These are phyloP conservation scores for Diabrotica virgifera DNA, from an alignment of 1,140 invertebrate genomes.

Conservation along the genomic window DNA sequence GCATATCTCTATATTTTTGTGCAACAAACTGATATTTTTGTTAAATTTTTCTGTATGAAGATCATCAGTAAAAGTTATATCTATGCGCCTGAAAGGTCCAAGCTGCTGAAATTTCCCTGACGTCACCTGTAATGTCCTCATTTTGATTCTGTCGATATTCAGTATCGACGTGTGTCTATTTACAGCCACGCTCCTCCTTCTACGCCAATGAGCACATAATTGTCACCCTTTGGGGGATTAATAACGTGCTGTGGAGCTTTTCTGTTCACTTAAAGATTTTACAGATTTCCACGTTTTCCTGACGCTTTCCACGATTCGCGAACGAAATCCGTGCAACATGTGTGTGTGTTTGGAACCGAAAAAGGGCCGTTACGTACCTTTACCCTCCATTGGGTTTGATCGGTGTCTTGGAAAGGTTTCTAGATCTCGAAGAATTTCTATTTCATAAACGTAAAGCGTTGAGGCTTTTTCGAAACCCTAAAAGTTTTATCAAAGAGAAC, in stretches of 20 bases:
- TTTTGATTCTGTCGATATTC: not conserved
- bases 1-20: too few relatives aligned
- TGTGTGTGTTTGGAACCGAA: not conserved
- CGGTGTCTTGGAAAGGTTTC: not conserved
- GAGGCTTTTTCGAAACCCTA: not conserved
- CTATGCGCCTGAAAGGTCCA: not conserved
- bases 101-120: not conserved
- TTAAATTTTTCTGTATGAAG: too few relatives aligned
- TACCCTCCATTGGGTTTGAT: not conserved
- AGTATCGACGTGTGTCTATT: slow-evolving; percentile 2
- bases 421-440: not conserved
- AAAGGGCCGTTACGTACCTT: not conserved
- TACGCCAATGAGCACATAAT: slow-evolving; percentile 2
- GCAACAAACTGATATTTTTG: too few relatives aligned
- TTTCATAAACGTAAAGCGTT: not conserved
- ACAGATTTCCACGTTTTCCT: not conserved
- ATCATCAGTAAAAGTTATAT: too few relatives aligned
- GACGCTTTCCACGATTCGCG: not conserved
- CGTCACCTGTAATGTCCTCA: not conserved
- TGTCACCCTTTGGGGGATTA: slow-evolving; percentile 1
- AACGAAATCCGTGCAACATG: not conserved
- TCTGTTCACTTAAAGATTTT: slow-evolving; percentile 1
- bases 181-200: not conserved
- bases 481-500: not conserved
- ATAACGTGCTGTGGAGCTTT: slow-evolving; percentile 1